These are phyloP conservation scores for Spheniscus humboldti DNA, from an alignment of 2,797 vertebrate genomes.

Conservation along the genomic window DNA sequence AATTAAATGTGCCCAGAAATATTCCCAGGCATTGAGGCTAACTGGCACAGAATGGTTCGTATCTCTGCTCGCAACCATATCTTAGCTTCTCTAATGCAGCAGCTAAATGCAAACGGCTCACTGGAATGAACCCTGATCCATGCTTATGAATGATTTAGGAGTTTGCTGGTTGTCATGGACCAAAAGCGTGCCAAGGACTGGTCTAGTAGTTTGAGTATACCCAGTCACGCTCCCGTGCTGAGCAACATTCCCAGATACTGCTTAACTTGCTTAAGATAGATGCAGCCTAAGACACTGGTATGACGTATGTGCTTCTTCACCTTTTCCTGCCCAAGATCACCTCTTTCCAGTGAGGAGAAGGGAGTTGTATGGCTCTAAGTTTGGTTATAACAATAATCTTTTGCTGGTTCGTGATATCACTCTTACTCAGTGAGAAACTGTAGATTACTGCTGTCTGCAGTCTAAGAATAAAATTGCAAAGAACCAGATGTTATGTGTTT, in stretches of 20 bases:
- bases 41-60: neutral
- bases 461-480: neutral
- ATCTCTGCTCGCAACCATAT: neutral
- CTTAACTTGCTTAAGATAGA: neutral
- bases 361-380: neutral
- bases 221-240: accelerated
- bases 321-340: neutral
- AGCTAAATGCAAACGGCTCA: neutral
- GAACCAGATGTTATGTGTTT: neutral
- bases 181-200: neutral
- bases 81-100: neutral
- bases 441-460: neutral
- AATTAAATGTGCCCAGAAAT: neutral
- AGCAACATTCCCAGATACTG: neutral
- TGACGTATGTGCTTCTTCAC: neutral
- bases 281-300: neutral
- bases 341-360: neutral
- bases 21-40: neutral
- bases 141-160: constrained; percentile 34
- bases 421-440: neutral
- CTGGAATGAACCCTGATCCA: neutral
- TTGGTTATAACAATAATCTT: neutral
- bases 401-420: neutral
- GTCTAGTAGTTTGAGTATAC: neutral
- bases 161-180: neutral